Evolutionary conservation across 2,888 invertebrate genomes (phyloP).

Genomic region (Ctena decussata): DNA sequence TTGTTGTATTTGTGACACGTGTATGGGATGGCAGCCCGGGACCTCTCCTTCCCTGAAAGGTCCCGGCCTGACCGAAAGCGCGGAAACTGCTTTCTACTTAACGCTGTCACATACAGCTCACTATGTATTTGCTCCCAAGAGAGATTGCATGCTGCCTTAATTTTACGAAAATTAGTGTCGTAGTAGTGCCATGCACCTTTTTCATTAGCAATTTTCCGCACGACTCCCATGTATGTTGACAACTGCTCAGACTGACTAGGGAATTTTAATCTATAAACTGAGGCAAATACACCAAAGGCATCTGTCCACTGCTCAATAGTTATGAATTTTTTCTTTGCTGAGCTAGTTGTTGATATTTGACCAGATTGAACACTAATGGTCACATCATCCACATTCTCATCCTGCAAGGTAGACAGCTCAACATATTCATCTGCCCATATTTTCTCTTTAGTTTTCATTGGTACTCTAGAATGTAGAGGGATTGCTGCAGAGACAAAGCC

Average conservation of each 20-base stretch:
- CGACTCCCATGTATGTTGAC: neutral
- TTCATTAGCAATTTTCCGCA: neutral
- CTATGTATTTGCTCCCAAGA: neutral
- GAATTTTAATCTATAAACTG: neutral
- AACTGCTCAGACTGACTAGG: neutral
- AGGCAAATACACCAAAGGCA: neutral
- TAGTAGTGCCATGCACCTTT: neutral
- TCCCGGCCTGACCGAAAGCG: neutral
- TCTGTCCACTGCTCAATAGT: neutral
- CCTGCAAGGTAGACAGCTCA: neutral
- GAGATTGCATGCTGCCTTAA: neutral
- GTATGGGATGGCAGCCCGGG: neutral
- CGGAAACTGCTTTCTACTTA: neutral
- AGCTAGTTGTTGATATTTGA: neutral
- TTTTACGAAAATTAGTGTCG: neutral
- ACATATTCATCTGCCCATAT: neutral
- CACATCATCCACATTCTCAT: neutral
- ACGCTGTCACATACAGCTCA: neutral
- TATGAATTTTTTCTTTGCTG: neutral
- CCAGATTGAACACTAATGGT: neutral
- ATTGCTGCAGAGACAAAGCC: neutral
- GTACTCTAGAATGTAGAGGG: neutral
- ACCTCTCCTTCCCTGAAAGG: neutral
- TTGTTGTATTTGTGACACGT: neutral
- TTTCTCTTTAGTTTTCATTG: neutral